phyloP scores from a whole-genome alignment of 2,888 invertebrate species.

The Pandemis heparana region DNA sequence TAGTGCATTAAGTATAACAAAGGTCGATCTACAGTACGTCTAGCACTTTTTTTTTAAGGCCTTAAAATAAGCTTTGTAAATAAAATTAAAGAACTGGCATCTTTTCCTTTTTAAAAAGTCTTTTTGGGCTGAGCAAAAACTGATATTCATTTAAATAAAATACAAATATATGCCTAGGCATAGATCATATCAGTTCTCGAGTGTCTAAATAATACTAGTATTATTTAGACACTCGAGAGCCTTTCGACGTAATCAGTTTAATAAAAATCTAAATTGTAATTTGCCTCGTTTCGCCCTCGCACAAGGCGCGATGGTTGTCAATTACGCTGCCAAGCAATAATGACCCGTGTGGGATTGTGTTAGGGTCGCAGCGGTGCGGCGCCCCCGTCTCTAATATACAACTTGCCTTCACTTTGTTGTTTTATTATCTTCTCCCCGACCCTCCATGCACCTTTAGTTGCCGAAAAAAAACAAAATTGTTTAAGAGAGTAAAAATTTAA shows the following conservation, averaged over 20 bases:
- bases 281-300: conserved; percentile 5
- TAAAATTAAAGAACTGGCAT: too few species aligned
- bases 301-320: conserved; percentile 1
- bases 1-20: neutral
- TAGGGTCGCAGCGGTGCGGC: conserved; percentile 7
- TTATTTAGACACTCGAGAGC: too few species aligned
- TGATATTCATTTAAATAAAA: neutral
- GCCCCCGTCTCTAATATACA: conserved; percentile 16
- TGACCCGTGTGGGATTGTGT: neutral
- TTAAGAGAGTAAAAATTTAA: too few species aligned
- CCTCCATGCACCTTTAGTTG: neutral
- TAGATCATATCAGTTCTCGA: too few species aligned
- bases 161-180: too few species aligned
- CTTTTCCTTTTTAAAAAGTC: neutral
- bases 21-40: neutral
- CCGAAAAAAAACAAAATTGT: too few species aligned
- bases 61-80: too few species aligned
- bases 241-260: too few species aligned
- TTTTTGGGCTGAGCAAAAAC: neutral
- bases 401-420: conserved; percentile 10
- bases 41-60: too few species aligned
- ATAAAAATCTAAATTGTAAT: neutral
- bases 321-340: conserved; percentile 10
- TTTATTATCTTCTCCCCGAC: neutral
- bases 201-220: too few species aligned